These are phyloP conservation scores for Aromia moschata DNA, from an alignment of 2,888 invertebrate species.

Conservation along the genomic window DNA sequence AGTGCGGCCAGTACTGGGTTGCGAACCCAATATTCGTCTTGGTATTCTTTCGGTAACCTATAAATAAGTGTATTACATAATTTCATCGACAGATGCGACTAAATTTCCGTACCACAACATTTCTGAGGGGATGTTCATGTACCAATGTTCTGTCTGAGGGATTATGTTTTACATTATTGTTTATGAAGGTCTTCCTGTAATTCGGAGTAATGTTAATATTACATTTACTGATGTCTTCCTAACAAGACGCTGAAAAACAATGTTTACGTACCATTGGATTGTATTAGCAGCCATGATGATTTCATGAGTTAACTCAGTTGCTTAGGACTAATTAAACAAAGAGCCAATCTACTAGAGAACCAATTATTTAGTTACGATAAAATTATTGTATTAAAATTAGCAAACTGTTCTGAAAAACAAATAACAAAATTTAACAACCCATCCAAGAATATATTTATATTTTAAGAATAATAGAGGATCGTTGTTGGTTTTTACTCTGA, in stretches of 20 bases:
- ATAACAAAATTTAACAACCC: too few species aligned
- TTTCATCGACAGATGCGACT: constrained; percentile 10
- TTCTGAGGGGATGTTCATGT: constrained; percentile 68
- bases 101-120: constrained; percentile 1
- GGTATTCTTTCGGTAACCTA: constrained; percentile 68
- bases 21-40: constrained; percentile 63
- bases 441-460: too few species aligned
- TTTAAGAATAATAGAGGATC: too few species aligned
- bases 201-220: too few species aligned
- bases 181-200: constrained; percentile 48
- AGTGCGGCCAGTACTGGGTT: constrained; percentile 65
- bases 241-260: too few species aligned
- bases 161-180: constrained; percentile 29
- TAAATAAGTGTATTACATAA: constrained; percentile 25
- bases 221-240: too few species aligned
- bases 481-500: too few species aligned
- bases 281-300: neutral
- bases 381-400: too few species aligned
- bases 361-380: too few species aligned
- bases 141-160: constrained; percentile 27
- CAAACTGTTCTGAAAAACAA: too few species aligned
- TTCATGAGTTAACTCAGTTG: neutral
- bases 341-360: too few species aligned
- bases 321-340: too few species aligned
- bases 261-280: neutral